Conservation (phyloP, 1,140 invertebrate species). For the Drosophila lacteicornis region DNA sequence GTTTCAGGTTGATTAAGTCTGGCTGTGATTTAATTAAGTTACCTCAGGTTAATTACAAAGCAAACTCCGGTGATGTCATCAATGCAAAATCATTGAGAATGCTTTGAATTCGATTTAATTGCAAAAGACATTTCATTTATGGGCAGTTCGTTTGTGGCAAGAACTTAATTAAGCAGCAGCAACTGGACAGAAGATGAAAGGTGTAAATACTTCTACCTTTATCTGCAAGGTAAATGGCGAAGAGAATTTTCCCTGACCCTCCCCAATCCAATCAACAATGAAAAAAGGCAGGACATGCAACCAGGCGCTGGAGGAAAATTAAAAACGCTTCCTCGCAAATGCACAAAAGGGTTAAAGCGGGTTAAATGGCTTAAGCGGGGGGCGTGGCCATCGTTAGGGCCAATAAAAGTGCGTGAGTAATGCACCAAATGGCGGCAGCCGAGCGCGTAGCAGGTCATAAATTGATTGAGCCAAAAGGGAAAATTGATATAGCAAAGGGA, state of each 20-base stretch:
- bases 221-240: neutral
- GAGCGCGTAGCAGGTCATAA: slow-evolving; percentile 56
- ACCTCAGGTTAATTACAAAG: slow-evolving; percentile 37
- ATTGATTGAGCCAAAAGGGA: slow-evolving; percentile 63
- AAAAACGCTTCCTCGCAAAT: slow-evolving; percentile 59
- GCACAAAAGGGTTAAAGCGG: slow-evolving; percentile 65
- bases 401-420: slow-evolving; percentile 78
- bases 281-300: slow-evolving; percentile 15
- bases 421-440: slow-evolving; percentile 48
- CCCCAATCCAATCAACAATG: slow-evolving; percentile 19
- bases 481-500: slow-evolving; percentile 53
- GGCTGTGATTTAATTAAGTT: slow-evolving; percentile 36
- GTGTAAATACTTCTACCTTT: slow-evolving; percentile 16
- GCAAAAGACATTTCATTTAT: slow-evolving; percentile 29
- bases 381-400: slow-evolving; percentile 60
- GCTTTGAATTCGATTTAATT: slow-evolving; percentile 7
- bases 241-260: slow-evolving; percentile 17
- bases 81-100: slow-evolving; percentile 18
- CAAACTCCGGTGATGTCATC: slow-evolving; percentile 27
- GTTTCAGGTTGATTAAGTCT: slow-evolving; percentile 33
- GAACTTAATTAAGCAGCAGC: slow-evolving; percentile 36
- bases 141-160: slow-evolving; percentile 6
- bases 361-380: slow-evolving; percentile 68
- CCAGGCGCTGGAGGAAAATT: slow-evolving; percentile 60
- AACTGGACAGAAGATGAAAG: slow-evolving; percentile 1